Evolutionary conservation across 2,113 vertebrate species (phyloP).

Genomic region (Gambusia affinis): DNA sequence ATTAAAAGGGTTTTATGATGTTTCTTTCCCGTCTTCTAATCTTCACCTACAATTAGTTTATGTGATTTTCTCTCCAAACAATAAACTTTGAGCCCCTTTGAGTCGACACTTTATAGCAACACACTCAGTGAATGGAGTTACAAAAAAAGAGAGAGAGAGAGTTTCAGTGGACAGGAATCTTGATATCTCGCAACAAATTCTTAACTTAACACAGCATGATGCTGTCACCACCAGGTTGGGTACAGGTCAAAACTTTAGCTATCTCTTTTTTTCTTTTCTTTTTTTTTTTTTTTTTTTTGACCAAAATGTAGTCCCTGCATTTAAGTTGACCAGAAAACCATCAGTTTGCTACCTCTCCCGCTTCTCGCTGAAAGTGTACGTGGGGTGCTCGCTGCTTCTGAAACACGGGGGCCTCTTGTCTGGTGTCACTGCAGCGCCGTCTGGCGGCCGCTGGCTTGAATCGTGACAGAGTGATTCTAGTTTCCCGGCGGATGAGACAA

Average conservation of each 20-base stretch:
- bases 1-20: neutral
- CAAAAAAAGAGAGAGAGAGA: too few relatives aligned
- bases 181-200: neutral
- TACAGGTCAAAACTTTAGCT: neutral
- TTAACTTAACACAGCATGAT: neutral
- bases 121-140: neutral
- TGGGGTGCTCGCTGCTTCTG: neutral
- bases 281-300: too few relatives aligned
- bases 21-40: neutral
- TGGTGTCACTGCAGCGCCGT: conserved; percentile 50
- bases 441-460: conserved; percentile 37
- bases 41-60: neutral
- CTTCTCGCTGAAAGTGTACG: too few relatives aligned
- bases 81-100: neutral
- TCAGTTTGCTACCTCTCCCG: neutral
- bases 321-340: neutral
- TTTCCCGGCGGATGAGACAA: conserved; percentile 12
- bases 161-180: neutral
- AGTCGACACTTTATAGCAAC: neutral
- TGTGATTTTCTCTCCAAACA: neutral
- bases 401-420: neutral
- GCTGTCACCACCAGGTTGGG: neutral
- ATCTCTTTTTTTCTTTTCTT: too few relatives aligned
- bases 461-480: neutral
- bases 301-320: too few relatives aligned